These are phyloP conservation scores for Neelides sp. DNA, from an alignment of 1,140 invertebrate genomes.

Conservation along the genomic window DNA sequence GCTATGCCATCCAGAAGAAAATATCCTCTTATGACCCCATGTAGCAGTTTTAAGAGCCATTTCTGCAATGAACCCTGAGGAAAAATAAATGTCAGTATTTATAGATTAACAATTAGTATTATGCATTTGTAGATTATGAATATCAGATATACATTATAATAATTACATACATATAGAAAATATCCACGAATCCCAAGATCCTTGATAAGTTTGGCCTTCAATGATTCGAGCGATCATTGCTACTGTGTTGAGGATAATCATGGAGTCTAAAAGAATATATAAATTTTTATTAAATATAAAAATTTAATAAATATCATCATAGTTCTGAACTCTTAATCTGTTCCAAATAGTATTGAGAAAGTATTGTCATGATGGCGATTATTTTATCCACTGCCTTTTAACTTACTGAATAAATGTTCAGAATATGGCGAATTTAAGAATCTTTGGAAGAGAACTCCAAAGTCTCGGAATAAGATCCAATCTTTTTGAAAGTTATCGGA, in stretches of 20 bases:
- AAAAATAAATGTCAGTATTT: slow-evolving; percentile 33
- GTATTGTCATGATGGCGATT: slow-evolving; percentile 1
- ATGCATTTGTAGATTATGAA: too few species aligned
- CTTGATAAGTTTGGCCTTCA: slow-evolving; percentile 47
- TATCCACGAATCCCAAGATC: slow-evolving; percentile 59
- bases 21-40: slow-evolving; percentile 55
- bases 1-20: slow-evolving; percentile 73
- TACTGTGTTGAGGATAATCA: slow-evolving; percentile 54
- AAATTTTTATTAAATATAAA: slow-evolving; percentile 8
- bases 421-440: slow-evolving; percentile 24
- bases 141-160: neutral
- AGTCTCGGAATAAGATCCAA: slow-evolving; percentile 21
- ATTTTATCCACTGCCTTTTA: neutral
- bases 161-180: slow-evolving; percentile 51
- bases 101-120: too few species aligned
- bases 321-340: too few species aligned
- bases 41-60: slow-evolving; percentile 60
- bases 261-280: slow-evolving; percentile 42
- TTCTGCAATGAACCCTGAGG: slow-evolving; percentile 63
- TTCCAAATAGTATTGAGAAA: too few species aligned
- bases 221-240: slow-evolving; percentile 46
- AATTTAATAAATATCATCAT: too few species aligned
- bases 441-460: slow-evolving; percentile 10
- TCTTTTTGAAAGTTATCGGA: slow-evolving; percentile 11
- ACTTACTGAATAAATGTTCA: slow-evolving; percentile 25